phyloP scores from a whole-genome alignment of 1,140 invertebrate genomes.

The Phocides pigmalion region DNA sequence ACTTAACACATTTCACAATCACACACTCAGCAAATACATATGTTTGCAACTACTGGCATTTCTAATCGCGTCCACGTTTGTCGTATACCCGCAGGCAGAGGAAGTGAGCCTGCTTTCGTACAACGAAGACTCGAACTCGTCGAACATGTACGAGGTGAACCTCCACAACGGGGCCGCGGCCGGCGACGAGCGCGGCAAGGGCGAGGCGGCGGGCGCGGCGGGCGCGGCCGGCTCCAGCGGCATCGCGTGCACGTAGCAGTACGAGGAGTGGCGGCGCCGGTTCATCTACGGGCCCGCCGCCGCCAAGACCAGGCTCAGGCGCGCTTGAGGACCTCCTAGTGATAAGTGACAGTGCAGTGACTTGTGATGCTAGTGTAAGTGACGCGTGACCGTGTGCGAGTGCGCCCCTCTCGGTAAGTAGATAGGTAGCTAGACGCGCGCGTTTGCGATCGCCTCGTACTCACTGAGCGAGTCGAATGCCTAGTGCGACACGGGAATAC shows the following conservation, averaged over 20 bases:
- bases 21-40: no score
- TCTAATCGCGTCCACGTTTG: no score
- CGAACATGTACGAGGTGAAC: slow-evolving; percentile 69
- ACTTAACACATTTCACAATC: no score
- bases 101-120: slow-evolving; percentile 73
- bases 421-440: slow-evolving; percentile 28
- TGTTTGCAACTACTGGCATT: neutral
- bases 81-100: slow-evolving; percentile 66
- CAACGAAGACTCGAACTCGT: slow-evolving; percentile 80
- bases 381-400: neutral
- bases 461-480: slow-evolving; percentile 8
- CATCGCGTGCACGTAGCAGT: slow-evolving; percentile 77
- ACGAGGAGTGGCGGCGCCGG: slow-evolving; percentile 69
- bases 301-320: slow-evolving; percentile 51
- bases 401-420: slow-evolving; percentile 26
- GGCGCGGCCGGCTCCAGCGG: slow-evolving; percentile 53
- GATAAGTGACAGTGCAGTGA: slow-evolving; percentile 18
- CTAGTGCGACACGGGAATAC: slow-evolving; percentile 1
- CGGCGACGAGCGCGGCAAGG: slow-evolving; percentile 34
- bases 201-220: slow-evolving; percentile 37
- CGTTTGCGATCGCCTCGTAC: slow-evolving; percentile 8
- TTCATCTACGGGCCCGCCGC: slow-evolving; percentile 70
- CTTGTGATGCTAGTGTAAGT: slow-evolving; percentile 31
- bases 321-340: slow-evolving; percentile 41
- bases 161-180: slow-evolving; percentile 49